Evolutionary conservation across 2,797 vertebrate species (phyloP).

Genomic region (Rhynchotus rufescens): DNA sequence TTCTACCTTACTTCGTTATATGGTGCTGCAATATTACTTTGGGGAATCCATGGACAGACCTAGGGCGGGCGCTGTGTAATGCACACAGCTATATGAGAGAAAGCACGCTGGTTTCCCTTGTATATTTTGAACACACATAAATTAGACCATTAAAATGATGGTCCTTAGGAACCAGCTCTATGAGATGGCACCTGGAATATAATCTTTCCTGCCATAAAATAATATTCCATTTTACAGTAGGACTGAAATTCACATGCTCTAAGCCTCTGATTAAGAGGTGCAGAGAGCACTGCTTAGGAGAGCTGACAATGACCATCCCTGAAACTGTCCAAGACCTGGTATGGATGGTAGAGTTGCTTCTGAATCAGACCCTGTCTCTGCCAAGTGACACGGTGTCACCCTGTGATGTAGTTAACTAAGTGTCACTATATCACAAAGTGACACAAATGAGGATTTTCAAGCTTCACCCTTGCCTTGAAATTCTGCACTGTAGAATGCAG

Average conservation of each 20-base stretch:
- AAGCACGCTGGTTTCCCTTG: conserved; percentile 36
- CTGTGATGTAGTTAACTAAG: background rate
- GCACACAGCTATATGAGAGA: background rate
- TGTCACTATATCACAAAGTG: background rate
- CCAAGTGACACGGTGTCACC: background rate
- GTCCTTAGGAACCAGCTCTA: background rate
- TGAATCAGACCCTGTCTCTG: background rate
- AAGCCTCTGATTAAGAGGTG: background rate
- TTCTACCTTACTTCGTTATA: background rate
- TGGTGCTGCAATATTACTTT: conserved; percentile 1
- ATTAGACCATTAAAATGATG: background rate
- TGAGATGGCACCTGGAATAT: background rate
- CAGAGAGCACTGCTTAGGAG: background rate
- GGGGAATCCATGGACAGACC: conserved; percentile 16
- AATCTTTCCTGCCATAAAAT: background rate
- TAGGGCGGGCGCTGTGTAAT: background rate
- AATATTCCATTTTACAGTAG: background rate
- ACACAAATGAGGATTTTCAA: background rate
- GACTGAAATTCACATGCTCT: background rate
- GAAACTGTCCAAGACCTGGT: background rate
- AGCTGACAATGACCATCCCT: background rate
- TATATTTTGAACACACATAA: background rate
- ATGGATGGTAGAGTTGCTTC: background rate
- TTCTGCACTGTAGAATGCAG: background rate
- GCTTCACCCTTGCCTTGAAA: background rate